Conservation (phyloP, 2,113 vertebrate genomes). For the Capreolus pygargus region DNA sequence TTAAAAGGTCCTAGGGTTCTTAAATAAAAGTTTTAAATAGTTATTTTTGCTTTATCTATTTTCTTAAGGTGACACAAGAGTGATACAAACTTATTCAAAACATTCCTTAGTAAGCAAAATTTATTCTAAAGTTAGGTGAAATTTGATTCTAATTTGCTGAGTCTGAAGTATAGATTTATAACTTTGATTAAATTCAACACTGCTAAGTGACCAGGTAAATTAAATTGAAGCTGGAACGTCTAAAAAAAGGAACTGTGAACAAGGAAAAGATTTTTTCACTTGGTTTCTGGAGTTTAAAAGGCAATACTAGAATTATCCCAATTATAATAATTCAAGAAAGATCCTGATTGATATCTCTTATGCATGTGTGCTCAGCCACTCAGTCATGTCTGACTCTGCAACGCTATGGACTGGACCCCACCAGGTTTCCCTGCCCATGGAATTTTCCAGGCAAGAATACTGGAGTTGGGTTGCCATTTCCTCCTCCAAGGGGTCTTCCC, state of each 20-base stretch:
- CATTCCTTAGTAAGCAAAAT: background rate
- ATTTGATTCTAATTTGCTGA: background rate
- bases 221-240: constrained; percentile 7
- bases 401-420: background rate
- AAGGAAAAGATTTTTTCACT: background rate
- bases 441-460: background rate
- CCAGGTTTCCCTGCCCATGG: background rate
- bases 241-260: background rate
- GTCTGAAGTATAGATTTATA: background rate
- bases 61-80: background rate
- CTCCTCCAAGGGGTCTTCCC: background rate
- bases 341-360: background rate
- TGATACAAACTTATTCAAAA: background rate
- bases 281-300: background rate
- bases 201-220: constrained; percentile 21
- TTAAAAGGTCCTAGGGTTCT: background rate
- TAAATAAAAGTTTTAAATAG: background rate
- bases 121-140: constrained; percentile 8
- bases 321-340: background rate
- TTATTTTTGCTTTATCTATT: constrained; percentile 1
- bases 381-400: background rate
- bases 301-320: constrained; percentile 16
- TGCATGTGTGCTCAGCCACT: background rate
- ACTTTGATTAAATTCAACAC: constrained; percentile 23
- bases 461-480: background rate